A percentile compares a stretch with the other conserved stretches of the same genome.
These are phyloP conservation scores for Sabatieria punctata DNA, from an alignment of 2,888 invertebrate genomes.

Conservation along the genomic window DNA sequence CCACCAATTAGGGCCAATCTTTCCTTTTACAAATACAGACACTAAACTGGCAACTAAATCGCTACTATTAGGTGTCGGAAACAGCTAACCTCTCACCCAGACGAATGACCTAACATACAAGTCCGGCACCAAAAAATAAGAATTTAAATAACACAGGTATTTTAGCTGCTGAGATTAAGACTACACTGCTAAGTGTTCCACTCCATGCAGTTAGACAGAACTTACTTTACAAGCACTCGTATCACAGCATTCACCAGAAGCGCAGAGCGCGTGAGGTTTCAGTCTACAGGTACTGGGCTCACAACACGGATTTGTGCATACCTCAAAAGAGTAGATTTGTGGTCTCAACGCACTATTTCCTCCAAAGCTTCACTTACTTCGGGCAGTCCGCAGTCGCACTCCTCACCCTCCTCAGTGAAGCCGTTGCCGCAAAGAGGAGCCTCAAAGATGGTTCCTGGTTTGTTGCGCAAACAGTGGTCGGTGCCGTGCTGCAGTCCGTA, in stretches of 20 bases:
- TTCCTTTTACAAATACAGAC: too few species aligned
- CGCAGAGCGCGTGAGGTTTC: conserved; percentile 73
- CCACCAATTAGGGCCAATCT: too few species aligned
- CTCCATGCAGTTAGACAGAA: too few species aligned
- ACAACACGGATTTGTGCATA: conserved; percentile 68
- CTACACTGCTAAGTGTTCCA: too few species aligned
- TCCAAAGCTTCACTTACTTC: conserved; percentile 19
- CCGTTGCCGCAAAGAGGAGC: conserved; percentile 37
- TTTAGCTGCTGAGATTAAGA: neutral
- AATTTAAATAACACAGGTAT: neutral
- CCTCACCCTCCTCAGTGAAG: conserved; percentile 30
- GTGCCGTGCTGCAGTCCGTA: conserved; percentile 83
- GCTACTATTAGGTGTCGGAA: too few species aligned
- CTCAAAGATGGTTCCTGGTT: too few species aligned
- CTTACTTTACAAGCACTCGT: conserved; percentile 44
- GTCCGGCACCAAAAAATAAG: too few species aligned
- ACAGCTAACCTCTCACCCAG: too few species aligned
- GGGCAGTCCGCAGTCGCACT: conserved; percentile 70
- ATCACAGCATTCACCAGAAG: conserved; percentile 86
- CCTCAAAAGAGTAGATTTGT: conserved; percentile 33
- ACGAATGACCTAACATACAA: too few species aligned
- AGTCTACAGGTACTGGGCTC: conserved; percentile 68
- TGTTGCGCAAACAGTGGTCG: conserved; percentile 83
- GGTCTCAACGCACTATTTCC: neutral
- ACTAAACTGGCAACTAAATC: too few species aligned